Evolutionary conservation across 2,888 invertebrate species (phyloP), one percentile per base, ranked within the genome.

Genomic region (Rhamphomyia laevipes): DNA sequence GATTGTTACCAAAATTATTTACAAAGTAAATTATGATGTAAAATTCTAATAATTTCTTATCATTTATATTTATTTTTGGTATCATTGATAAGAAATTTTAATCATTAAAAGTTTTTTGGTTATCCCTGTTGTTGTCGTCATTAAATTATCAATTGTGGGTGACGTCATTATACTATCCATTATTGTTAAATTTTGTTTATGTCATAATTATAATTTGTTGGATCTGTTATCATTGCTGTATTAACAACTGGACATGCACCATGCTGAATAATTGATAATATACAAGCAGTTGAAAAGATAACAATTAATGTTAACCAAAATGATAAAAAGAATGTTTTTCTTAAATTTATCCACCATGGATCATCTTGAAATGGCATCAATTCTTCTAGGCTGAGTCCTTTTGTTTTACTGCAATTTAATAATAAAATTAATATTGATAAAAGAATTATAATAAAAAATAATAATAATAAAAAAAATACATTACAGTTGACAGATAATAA

Each of bases 231-330:
- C 43, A 47, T 48, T 53, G 49, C 6, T 49, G 53, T 45, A 45
- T 49, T 35, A 51, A 54, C 53, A 41, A 35, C 7, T 18, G 15
- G 40, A 48, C 54, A 55, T 2, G 51, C 48, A n/a, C 42, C 50
- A 53, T 58, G 50, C 23, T 61, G 55, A 17, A 60, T 40, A 49
- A 65, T 61, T 5, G 68, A 61, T 37, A 77, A 62, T 33, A 67
- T 63, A 4, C 72, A 71, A 21, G 74, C 66, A 42, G 72, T 63
- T 4, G 73, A 62, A 1, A 78, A 67, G 57, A 73, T 70, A 60
- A 73, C 63, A 2, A 71, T 63, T 53, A 78, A 63, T 31, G 69
- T 58, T 1, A 73, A 64, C 74, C 77, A 76, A 64, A 76, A 74
- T 57, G 73, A 63, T 31, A 73, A 57, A 53, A 74, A 59, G 18